Percentiles rank a stretch among this genome's conserved stretches.
Conservation (phyloP, 2,797 vertebrate species). For the Hephaestus fuliginosus region DNA sequence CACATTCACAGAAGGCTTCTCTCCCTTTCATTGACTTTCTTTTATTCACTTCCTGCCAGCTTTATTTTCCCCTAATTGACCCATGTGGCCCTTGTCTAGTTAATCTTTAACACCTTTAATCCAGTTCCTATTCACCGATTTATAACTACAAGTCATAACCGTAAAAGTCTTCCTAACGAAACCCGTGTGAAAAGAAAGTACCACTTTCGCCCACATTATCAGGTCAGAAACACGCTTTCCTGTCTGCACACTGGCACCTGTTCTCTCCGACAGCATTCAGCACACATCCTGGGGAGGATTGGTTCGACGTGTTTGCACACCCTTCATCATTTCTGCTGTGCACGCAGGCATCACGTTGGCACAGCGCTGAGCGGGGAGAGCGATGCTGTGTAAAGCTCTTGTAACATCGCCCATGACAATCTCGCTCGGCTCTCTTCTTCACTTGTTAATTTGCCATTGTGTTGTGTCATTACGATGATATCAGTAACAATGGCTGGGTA, state of each 20-base stretch:
- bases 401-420: conserved; percentile 6
- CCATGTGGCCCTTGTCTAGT: conserved; percentile 47
- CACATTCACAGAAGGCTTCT: conserved; percentile 17
- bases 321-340: conserved; percentile 37
- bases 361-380: conserved; percentile 27
- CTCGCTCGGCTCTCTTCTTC: conserved; percentile 18
- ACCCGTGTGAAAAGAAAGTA: conserved; percentile 36
- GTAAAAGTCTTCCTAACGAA: conserved; percentile 49
- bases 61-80: conserved; percentile 65
- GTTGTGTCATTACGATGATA: conserved; percentile 31
- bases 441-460: conserved; percentile 16
- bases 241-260: conserved; percentile 40
- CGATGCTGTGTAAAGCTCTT: conserved; percentile 18
- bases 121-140: conserved; percentile 56
- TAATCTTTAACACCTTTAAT: conserved; percentile 64
- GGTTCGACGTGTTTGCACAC: conserved; percentile 35
- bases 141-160: conserved; percentile 53
- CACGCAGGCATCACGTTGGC: conserved; percentile 28
- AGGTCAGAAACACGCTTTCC: conserved; percentile 56
- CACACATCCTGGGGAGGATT: conserved; percentile 36
- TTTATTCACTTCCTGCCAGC: conserved; percentile 55
- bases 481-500: conserved; percentile 17
- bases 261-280: conserved; percentile 35
- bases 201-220: conserved; percentile 54
- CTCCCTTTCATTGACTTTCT: conserved; percentile 46